Conservation (phyloP, 2,888 invertebrate genomes). For the Lapara coniferarum region DNA sequence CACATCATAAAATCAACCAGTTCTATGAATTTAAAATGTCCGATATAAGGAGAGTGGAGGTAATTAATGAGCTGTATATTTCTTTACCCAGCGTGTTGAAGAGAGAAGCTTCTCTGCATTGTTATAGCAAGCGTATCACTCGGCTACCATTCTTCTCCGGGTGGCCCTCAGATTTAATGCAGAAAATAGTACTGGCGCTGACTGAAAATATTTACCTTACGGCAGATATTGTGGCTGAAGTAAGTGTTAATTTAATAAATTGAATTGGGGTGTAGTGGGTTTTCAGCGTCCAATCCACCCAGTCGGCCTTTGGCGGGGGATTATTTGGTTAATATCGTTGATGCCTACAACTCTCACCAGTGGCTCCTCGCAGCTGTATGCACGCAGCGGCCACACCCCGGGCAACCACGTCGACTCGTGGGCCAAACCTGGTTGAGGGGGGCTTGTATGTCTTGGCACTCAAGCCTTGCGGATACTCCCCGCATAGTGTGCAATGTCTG, state of each 20-base stretch:
- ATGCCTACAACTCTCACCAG: no score
- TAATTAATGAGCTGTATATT: constrained; percentile 37
- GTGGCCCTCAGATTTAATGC: constrained; percentile 44
- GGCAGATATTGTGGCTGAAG: constrained; percentile 45
- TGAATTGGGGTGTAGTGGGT: no score
- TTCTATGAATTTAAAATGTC: constrained; percentile 43
- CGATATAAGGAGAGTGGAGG: constrained; percentile 35
- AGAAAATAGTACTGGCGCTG: constrained; percentile 37
- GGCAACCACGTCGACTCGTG: no score
- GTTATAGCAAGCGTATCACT: constrained; percentile 36
- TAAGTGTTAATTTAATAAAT: constrained; percentile 36
- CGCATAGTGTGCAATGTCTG: no score
- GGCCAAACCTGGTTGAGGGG: no score
- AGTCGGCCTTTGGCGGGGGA: no score
- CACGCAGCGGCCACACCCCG: no score
- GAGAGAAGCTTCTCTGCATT: constrained; percentile 38
- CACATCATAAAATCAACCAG: constrained; percentile 36
- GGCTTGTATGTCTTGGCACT: no score
- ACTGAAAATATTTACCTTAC: constrained; percentile 43
- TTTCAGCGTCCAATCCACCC: no score
- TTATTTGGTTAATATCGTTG: no score
- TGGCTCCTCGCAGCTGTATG: no score
- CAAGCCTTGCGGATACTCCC: no score
- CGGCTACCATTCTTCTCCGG: constrained; percentile 45
- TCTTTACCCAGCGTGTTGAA: constrained; percentile 41